Percentiles rank a stretch among this genome's conserved stretches.
Conservation (phyloP, 2,888 invertebrate species). For the Nemotelus nigrinus region DNA sequence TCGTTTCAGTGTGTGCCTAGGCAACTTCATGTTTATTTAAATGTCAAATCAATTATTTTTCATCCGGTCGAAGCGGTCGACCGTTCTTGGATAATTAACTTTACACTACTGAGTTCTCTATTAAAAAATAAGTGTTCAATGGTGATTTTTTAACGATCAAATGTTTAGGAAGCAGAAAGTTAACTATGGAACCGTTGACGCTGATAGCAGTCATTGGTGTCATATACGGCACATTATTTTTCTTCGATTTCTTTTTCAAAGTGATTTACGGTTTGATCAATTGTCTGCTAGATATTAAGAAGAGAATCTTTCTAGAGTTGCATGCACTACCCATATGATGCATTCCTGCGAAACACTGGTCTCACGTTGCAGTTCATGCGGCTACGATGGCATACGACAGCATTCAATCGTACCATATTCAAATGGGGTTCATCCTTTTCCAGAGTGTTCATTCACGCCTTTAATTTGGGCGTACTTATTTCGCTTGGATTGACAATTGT, state of each 20-base stretch:
- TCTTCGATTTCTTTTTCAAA: slow-evolving; percentile 86
- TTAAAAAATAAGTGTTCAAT: background rate
- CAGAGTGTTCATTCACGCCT: slow-evolving; percentile 69
- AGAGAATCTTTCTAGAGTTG: slow-evolving; percentile 72
- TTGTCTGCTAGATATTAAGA: background rate
- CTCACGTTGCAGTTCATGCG: slow-evolving; percentile 76
- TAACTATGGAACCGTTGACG: slow-evolving; percentile 72
- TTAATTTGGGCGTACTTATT: slow-evolving; percentile 73
- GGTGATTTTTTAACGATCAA: background rate
- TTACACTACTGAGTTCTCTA: too few species aligned
- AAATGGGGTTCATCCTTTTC: slow-evolving; percentile 72
- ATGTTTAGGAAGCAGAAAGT: background rate
- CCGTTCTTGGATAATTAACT: too few species aligned
- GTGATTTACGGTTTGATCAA: slow-evolving; percentile 64
- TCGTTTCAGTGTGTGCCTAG: background rate
- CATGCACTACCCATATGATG: slow-evolving; percentile 83
- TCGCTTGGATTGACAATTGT: slow-evolving; percentile 74
- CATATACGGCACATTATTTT: slow-evolving; percentile 76
- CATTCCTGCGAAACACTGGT: slow-evolving; percentile 80
- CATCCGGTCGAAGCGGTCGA: background rate
- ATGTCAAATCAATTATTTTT: slow-evolving; percentile 21
- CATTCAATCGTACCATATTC: slow-evolving; percentile 79
- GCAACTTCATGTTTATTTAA: slow-evolving; percentile 19
- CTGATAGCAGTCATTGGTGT: slow-evolving; percentile 71
- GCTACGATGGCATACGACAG: slow-evolving; percentile 81